Evolutionary conservation across 2,113 vertebrate genomes (phyloP).

Genomic region (Heteronetta atricapilla): DNA sequence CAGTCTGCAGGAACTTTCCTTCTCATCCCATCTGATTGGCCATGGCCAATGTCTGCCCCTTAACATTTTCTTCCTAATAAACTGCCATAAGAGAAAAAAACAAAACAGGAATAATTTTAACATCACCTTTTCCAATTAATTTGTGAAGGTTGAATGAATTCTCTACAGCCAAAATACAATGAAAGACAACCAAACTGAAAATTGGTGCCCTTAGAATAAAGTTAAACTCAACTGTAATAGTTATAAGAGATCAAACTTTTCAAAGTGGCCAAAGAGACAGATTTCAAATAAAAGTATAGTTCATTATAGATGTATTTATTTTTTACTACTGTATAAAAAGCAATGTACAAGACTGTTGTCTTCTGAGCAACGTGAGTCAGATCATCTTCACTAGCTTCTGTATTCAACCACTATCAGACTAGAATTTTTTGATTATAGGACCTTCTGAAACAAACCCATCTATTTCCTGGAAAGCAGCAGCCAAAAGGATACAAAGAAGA

Average conservation of each 20-base stretch:
- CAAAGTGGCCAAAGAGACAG: neutral
- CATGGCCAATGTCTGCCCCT: neutral
- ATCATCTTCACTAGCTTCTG: neutral
- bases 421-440: neutral
- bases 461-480: neutral
- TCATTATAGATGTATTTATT: neutral
- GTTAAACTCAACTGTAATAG: neutral
- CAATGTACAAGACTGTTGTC: neutral
- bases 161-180: neutral
- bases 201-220: neutral
- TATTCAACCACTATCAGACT: neutral
- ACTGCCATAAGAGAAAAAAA: neutral
- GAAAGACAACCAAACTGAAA: neutral
- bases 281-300: neutral
- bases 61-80: neutral
- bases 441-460: neutral
- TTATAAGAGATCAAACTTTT: neutral
- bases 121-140: neutral
- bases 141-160: neutral
- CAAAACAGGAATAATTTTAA: neutral
- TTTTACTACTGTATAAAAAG: neutral
- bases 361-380: neutral
- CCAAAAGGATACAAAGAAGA: slow-evolving; percentile 94
- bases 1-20: neutral
- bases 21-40: neutral